A percentile compares a stretch with the other conserved stretches of the same genome.
Evolutionary conservation across 2,797 vertebrate genomes (phyloP).

Genomic region (Mormyrus proboscirostris): DNA sequence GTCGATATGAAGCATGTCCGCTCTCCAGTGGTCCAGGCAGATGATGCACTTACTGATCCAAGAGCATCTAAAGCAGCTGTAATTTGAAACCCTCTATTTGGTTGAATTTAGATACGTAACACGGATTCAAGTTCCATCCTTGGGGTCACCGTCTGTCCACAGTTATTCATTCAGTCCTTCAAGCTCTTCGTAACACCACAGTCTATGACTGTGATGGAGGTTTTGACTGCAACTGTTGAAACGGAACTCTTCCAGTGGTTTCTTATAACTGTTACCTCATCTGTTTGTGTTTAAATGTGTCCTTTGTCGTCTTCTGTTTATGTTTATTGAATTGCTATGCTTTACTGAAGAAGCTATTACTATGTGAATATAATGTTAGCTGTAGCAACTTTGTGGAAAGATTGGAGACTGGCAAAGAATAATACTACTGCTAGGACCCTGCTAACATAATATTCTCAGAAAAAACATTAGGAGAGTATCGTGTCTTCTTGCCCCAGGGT

Average conservation of each 20-base stretch:
- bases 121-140: not conserved
- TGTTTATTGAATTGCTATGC: not conserved
- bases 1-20: not conserved
- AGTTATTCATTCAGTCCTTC: not conserved
- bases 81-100: not conserved
- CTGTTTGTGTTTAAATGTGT: not conserved
- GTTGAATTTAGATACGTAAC: not conserved
- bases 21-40: not conserved
- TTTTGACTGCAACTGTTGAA: not conserved
- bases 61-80: not conserved
- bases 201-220: not conserved
- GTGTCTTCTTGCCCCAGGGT: not conserved
- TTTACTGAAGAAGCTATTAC: not conserved
- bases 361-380: not conserved
- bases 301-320: not conserved
- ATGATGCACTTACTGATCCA: not conserved
- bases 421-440: conserved; percentile 15
- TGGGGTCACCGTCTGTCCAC: not conserved
- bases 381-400: not conserved
- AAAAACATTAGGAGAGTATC: not conserved
- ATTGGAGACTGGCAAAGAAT: conserved; percentile 2
- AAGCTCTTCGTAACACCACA: not conserved
- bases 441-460: not conserved
- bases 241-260: not conserved
- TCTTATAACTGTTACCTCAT: not conserved